Percentiles rank a stretch among this genome's conserved stretches.
These are phyloP conservation scores for Steatocranus sp. DNA, from an alignment of 2,797 vertebrate species.

Conservation along the genomic window DNA sequence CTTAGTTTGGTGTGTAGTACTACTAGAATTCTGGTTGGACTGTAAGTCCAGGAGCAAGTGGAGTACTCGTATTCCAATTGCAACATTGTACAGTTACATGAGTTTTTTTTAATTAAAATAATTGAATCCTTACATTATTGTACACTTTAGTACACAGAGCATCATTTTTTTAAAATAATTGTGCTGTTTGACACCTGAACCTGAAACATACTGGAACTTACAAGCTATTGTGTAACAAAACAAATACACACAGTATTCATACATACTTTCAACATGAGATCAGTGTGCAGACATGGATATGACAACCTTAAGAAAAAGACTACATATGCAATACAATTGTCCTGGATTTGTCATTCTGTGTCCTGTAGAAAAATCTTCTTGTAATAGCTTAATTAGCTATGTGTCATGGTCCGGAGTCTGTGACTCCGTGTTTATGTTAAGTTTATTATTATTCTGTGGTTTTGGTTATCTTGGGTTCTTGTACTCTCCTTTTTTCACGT, in stretches of 20 bases:
- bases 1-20: not conserved
- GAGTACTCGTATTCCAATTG: not conserved
- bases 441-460: too few relatives aligned
- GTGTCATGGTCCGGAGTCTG: too few relatives aligned
- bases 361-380: not conserved
- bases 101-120: not conserved
- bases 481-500: too few relatives aligned
- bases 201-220: not conserved
- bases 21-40: not conserved
- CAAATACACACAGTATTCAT: not conserved
- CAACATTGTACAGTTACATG: not conserved
- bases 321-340: not conserved
- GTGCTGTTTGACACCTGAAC: not conserved
- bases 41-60: not conserved
- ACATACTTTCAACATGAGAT: not conserved
- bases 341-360: not conserved
- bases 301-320: not conserved
- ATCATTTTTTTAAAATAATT: rapidly evolving
- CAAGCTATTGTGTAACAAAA: not conserved
- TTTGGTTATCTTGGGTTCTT: too few relatives aligned
- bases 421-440: too few relatives aligned
- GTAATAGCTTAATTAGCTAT: not conserved
- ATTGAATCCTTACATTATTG: not conserved
- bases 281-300: not conserved
- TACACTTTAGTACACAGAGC: not conserved